Evolutionary conservation across 2,888 invertebrate genomes (phyloP).

Genomic region (Lasioglossum pauxillum): DNA sequence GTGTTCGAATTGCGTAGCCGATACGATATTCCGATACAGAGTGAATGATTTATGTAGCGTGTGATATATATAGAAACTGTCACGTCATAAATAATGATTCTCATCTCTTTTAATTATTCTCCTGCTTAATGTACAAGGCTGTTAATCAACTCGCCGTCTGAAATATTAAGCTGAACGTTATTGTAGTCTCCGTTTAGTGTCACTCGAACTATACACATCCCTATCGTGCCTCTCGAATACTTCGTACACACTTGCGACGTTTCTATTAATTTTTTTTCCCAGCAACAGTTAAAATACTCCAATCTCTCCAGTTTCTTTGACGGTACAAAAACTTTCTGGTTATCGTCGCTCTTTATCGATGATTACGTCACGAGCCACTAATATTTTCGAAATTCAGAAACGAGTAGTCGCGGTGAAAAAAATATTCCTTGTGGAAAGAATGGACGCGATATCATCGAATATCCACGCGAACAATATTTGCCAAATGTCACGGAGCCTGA

Average conservation of each 20-base stretch:
- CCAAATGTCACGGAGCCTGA: constrained; percentile 12
- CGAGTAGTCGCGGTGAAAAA: neutral
- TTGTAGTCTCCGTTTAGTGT: neutral
- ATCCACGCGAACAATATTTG: neutral
- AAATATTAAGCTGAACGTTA: neutral
- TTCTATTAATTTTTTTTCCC: constrained; percentile 1
- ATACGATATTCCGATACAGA: neutral
- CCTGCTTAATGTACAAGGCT: constrained; percentile 37
- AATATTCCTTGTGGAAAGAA: neutral
- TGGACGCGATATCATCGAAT: neutral
- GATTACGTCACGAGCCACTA: neutral
- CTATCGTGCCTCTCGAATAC: neutral
- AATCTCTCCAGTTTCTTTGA: neutral
- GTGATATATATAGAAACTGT: neutral
- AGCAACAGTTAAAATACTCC: neutral
- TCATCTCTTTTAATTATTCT: constrained; percentile 56
- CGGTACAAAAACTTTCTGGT: neutral
- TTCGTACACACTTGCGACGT: neutral
- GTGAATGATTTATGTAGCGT: constrained; percentile 34
- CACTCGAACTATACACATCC: neutral
- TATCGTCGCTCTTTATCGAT: neutral
- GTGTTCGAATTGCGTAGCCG: neutral
- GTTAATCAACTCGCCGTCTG: constrained; percentile 26
- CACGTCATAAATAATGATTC: constrained; percentile 29
- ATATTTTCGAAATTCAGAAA: neutral